Percentiles rank a stretch among this genome's conserved stretches.
These are phyloP conservation scores for Pseudorhiza aurosa DNA, from an alignment of 30 jellyfish, hydroid and myxozoan species.

Conservation along the genomic window DNA sequence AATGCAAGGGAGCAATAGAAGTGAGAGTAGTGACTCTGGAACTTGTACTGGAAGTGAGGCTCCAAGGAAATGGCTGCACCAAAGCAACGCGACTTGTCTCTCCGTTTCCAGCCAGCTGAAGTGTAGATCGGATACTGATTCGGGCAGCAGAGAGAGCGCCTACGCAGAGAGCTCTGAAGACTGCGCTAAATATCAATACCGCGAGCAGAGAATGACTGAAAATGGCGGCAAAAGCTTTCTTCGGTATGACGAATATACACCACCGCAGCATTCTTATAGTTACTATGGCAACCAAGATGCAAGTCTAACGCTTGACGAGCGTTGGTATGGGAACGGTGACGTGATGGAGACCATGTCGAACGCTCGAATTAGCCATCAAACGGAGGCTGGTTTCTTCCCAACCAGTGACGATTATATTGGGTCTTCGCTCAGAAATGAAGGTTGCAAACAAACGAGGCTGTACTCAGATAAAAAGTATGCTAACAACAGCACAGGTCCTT, in stretches of 20 bases:
- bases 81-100: neutral
- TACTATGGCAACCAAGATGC: neutral
- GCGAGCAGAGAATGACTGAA: neutral
- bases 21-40: conserved; percentile 60
- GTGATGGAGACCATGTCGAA: too few species aligned
- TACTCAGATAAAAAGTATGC: too few species aligned
- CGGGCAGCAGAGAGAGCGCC: conserved; percentile 32
- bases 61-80: conserved; percentile 1
- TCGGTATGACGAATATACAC: neutral
- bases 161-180: conserved; percentile 24
- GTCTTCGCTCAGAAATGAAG: too few species aligned
- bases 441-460: too few species aligned
- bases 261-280: neutral
- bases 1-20: conserved; percentile 1
- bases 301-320: too few species aligned
- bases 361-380: too few species aligned
- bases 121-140: conserved; percentile 10
- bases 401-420: too few species aligned
- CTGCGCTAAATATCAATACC: neutral
- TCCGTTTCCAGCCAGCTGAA: neutral
- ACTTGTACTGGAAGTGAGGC: conserved; percentile 57
- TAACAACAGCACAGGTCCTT: too few species aligned
- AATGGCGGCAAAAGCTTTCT: neutral
- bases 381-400: too few species aligned
- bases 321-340: too few species aligned